Base-by-base conservation (phyloP, 2,113 vertebrate species). In the Heliornis fulica region DNA sequence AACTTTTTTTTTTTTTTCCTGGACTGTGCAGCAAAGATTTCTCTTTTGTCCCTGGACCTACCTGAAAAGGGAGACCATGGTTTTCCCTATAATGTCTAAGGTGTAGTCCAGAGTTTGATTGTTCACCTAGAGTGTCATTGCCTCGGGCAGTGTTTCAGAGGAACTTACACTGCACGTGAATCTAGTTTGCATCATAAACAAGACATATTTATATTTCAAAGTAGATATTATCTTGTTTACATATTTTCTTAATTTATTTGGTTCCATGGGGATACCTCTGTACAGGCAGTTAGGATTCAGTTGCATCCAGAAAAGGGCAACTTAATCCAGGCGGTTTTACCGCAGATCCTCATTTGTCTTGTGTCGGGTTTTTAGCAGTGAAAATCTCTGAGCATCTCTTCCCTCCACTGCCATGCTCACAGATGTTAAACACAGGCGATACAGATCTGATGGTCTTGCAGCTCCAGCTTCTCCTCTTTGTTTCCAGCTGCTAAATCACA, bases 401-500 rank as follows among this genome's bases (percentile, higher is more conserved):
- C 22, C 25, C 25, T 80, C 40, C 16, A 7, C 77, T 95, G 51
- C 80, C 86, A 68, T 83, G 71, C 83, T 83, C 86, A 83, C 86
- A 92, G 93, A 74, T 93, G 83, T 90, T 94, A 66, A 94, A 89
- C 48, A 71, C 80, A 79, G 79, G n/a, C 5, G 0, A 94, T 89
- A 76, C 13, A 92, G 83, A 84, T 71, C 43, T 81, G 93, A 86
- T 71, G 51, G 61, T 68, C 72, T 45, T 83, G 61, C 78, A 53
- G 25, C 72, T 94, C 48, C 84, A 89, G 75, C 36, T 87, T 92
- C 78, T 54, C 17, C 57, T 87, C 38, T 59, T 94, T 88, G 40
- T 81, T 94, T 90, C 76, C 86, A 95, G 76, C 64, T 96, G 93
- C 68, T 94, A 81, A 93, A 95, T 85, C 91, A 74, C 79, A 74